Percentiles rank a stretch among this genome's conserved stretches.
Evolutionary conservation across 2,113 vertebrate genomes (phyloP).

Genomic region (Trichechus manatus): DNA sequence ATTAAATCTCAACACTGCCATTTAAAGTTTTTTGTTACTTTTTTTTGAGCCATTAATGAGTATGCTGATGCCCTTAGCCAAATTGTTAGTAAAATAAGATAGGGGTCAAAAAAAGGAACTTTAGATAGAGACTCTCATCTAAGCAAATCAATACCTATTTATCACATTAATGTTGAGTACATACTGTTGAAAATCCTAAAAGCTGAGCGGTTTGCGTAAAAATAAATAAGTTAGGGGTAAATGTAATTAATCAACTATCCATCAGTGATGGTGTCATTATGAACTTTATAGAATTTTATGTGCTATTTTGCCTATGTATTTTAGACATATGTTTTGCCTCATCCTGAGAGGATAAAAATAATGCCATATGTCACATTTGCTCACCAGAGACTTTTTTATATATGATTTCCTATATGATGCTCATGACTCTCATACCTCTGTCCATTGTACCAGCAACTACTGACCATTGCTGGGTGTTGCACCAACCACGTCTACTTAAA

Average conservation of each 20-base stretch:
- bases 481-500: neutral
- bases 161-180: neutral
- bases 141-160: neutral
- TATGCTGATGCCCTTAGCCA: neutral
- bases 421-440: neutral
- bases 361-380: neutral
- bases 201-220: neutral
- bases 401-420: neutral
- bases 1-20: neutral
- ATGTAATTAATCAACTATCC: neutral
- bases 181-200: neutral
- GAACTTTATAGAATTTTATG: neutral
- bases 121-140: neutral
- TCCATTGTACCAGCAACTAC: neutral
- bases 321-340: neutral
- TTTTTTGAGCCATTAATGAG: neutral
- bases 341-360: neutral
- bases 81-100: neutral
- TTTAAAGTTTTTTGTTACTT: neutral
- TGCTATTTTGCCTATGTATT: neutral
- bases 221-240: neutral
- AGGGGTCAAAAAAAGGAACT: neutral
- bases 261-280: neutral
- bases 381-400: neutral
- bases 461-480: neutral